A percentile compares a stretch with the other conserved stretches of the same genome.
Evolutionary conservation across 2,113 vertebrate genomes (phyloP).

Genomic region (Ictalurus furcatus): DNA sequence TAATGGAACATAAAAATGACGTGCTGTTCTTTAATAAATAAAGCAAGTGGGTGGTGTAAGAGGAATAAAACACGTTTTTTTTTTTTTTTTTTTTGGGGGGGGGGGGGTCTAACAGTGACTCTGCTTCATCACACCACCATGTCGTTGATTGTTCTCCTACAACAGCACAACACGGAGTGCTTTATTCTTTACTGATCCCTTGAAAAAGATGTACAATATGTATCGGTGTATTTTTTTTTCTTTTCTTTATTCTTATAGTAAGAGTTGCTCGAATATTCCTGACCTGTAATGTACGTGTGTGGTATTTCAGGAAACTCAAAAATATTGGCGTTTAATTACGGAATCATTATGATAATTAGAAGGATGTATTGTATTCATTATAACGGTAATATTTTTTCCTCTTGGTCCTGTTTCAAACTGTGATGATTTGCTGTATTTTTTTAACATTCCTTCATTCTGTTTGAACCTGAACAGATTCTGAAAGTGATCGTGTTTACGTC

Average conservation of each 20-base stretch:
- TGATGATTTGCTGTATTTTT: background rate
- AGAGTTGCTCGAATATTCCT: background rate
- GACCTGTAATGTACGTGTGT: background rate
- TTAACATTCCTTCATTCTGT: background rate
- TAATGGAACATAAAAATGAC: background rate
- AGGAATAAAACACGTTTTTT: background rate
- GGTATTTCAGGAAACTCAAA: too few relatives aligned
- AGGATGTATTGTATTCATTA: background rate
- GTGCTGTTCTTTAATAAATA: background rate
- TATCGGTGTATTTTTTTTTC: too few relatives aligned
- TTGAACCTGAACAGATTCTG: background rate
- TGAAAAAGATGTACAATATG: background rate
- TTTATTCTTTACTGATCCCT: too few relatives aligned
- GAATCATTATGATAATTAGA: background rate
- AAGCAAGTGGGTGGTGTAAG: background rate
- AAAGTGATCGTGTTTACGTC: background rate
- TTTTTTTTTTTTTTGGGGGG: background rate
- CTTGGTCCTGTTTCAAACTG: background rate
- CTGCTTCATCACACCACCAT: too few relatives aligned
- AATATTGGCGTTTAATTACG: background rate
- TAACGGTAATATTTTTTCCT: background rate
- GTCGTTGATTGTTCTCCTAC: too few relatives aligned
- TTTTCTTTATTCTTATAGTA: background rate
- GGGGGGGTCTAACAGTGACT: too few relatives aligned
- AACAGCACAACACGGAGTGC: too few relatives aligned